A percentile compares a stretch with the other conserved stretches of the same genome.
These are phyloP conservation scores for Percopsis transmontana DNA, from an alignment of 2,113 vertebrate genomes.

Conservation along the genomic window DNA sequence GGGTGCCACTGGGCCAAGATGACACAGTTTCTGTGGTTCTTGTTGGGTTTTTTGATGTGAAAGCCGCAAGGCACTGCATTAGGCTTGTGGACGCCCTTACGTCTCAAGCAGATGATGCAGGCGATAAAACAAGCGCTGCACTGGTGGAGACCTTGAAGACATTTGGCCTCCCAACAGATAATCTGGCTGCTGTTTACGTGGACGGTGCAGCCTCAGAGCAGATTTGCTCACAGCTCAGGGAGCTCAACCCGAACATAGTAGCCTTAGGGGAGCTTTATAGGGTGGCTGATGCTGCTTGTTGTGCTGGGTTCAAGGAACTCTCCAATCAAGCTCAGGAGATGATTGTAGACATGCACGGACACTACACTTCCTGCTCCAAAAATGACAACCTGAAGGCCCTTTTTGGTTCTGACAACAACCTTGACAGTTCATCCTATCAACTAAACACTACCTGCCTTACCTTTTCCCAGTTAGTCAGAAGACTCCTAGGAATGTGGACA, in stretches of 20 bases:
- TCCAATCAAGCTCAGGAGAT: constrained; percentile 57
- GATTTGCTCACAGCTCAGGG: constrained; percentile 60
- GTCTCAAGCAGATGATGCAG: constrained; percentile 12
- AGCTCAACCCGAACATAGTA: constrained; percentile 62
- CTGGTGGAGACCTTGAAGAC: constrained; percentile 61
- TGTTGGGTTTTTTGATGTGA: constrained; percentile 70
- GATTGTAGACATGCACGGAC: constrained; percentile 58
- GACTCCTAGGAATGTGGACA: constrained; percentile 66
- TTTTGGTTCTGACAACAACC: constrained; percentile 50
- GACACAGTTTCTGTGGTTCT: constrained; percentile 62
- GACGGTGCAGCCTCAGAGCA: constrained; percentile 38
- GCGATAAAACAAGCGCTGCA: constrained; percentile 23
- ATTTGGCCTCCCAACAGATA: constrained; percentile 60
- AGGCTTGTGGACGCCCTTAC: constrained; percentile 70
- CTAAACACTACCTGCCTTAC: constrained; percentile 57
- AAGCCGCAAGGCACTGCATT: constrained; percentile 49
- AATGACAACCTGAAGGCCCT: constrained; percentile 61
- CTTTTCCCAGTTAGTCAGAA: constrained; percentile 54
- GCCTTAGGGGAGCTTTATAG: constrained; percentile 60
- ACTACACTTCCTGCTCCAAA: constrained; percentile 52
- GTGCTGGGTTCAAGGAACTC: constrained; percentile 55
- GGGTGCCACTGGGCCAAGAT: constrained; percentile 39
- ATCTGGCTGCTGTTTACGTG: constrained; percentile 64
- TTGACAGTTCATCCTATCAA: constrained; percentile 22
- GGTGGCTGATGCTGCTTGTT: constrained; percentile 62